A percentile compares a stretch with the other conserved stretches of the same genome.
Conservation (phyloP, 2,113 vertebrate genomes). For the Siniperca chuatsi region DNA sequence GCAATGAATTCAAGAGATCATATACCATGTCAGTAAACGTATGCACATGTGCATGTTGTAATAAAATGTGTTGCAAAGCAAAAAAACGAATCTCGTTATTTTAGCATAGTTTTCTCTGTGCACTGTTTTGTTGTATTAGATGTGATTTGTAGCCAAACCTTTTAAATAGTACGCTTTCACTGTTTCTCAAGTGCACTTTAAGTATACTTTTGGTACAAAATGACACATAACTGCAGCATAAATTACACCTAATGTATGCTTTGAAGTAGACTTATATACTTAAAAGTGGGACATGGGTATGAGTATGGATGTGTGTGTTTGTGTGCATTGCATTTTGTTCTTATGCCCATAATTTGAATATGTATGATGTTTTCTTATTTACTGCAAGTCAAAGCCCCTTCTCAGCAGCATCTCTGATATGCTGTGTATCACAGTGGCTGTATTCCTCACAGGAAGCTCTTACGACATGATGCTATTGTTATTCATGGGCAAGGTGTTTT, state of each 20-base stretch:
- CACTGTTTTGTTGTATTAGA: background rate
- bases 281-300: background rate
- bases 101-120: background rate
- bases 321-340: background rate
- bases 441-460: conserved; percentile 44
- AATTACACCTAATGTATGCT: background rate
- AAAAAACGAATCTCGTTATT: background rate
- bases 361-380: conserved; percentile 45
- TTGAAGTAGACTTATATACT: background rate
- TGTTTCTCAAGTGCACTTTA: background rate
- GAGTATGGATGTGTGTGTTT: background rate
- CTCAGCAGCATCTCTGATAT: conserved; percentile 20
- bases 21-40: background rate
- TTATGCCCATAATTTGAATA: conserved; percentile 12
- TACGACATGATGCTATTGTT: conserved; percentile 55
- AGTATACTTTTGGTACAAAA: background rate
- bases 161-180: background rate
- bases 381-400: conserved; percentile 33
- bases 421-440: conserved; percentile 17
- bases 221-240: background rate
- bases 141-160: background rate
- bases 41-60: background rate
- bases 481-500: conserved; percentile 71
- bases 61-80: too few species aligned
- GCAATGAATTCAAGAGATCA: background rate